Evolutionary conservation across 1,140 invertebrate genomes (phyloP).

Genomic region (Saccostrea echinata): DNA sequence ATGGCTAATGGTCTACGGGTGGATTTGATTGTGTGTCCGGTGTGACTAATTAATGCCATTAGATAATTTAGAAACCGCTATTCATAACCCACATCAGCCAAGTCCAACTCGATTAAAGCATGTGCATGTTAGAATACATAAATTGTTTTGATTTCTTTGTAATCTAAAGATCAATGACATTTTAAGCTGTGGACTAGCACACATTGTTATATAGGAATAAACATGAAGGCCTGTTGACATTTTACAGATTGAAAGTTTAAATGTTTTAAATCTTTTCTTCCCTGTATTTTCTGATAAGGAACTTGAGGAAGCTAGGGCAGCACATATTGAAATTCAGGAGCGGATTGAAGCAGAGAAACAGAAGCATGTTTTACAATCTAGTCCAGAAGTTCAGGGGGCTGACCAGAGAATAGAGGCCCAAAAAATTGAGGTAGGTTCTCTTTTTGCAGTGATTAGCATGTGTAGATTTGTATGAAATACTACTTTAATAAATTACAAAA

Average conservation of each 20-base stretch:
- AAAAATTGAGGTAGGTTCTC: slow-evolving; percentile 58
- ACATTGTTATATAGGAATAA: not conserved
- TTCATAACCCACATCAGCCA: not conserved
- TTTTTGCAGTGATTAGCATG: not conserved
- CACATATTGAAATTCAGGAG: slow-evolving; percentile 66
- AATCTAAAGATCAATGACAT: not conserved
- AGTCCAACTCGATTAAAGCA: not conserved
- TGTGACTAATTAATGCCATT: slow-evolving; percentile 23
- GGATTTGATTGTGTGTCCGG: not conserved
- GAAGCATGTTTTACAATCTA: slow-evolving; percentile 39
- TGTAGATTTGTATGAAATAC: too few species aligned
- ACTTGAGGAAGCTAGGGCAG: slow-evolving; percentile 65
- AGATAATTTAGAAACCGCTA: not conserved
- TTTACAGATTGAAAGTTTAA: not conserved
- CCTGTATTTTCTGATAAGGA: slow-evolving; percentile 52
- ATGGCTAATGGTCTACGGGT: not conserved
- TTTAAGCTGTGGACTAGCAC: not conserved
- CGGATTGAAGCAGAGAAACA: slow-evolving; percentile 60
- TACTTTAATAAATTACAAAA: too few species aligned
- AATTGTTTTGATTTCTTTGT: slow-evolving; percentile 21
- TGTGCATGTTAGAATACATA: not conserved
- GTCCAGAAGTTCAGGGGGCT: slow-evolving; percentile 48
- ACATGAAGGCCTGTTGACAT: not conserved
- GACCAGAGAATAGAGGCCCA: slow-evolving; percentile 63
- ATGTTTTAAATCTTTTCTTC: not conserved